These are phyloP conservation scores for Poeciliopsis presidionis DNA, from an alignment of 2,797 vertebrate species.

Conservation along the genomic window DNA sequence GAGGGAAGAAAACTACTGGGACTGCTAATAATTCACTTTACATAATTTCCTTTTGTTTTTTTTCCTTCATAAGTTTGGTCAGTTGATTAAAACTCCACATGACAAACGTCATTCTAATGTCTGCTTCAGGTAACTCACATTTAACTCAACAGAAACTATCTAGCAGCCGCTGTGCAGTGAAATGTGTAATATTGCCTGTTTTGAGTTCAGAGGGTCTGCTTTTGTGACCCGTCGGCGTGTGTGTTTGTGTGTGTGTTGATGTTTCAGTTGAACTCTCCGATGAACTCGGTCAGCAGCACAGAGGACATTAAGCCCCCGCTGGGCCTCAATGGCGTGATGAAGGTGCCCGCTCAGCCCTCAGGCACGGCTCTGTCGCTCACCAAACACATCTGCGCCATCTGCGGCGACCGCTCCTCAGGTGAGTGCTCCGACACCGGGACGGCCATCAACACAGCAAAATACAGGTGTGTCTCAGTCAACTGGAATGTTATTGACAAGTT, in stretches of 20 bases:
- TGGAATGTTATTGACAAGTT: background rate
- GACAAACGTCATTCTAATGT: conserved; percentile 19
- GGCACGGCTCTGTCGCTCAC: conserved; percentile 90
- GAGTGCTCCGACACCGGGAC: conserved; percentile 39
- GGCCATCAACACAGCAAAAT: background rate
- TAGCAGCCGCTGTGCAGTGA: conserved; percentile 7
- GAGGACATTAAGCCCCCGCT: conserved; percentile 98
- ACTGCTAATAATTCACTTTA: conserved; percentile 36
- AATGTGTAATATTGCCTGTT: conserved; percentile 10
- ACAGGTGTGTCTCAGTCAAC: background rate
- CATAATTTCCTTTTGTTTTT: conserved; percentile 27
- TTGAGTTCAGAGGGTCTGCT: conserved; percentile 29
- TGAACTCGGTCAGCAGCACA: conserved; percentile 96
- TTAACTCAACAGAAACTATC: background rate
- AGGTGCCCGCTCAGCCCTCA: conserved; percentile 92
- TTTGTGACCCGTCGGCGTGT: conserved; percentile 66
- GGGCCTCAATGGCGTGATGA: conserved; percentile 97
- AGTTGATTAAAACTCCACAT: conserved; percentile 22
- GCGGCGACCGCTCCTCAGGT: conserved; percentile 99
- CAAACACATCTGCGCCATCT: conserved; percentile 99
- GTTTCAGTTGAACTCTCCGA: conserved; percentile 94
- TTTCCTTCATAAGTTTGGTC: background rate
- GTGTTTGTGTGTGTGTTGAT: conserved; percentile 77
- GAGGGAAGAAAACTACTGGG: conserved; percentile 41
- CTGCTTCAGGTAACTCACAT: conserved; percentile 3